Base-by-base conservation (phyloP, 2,113 vertebrate genomes). In the Opisthocomus hoazin region DNA sequence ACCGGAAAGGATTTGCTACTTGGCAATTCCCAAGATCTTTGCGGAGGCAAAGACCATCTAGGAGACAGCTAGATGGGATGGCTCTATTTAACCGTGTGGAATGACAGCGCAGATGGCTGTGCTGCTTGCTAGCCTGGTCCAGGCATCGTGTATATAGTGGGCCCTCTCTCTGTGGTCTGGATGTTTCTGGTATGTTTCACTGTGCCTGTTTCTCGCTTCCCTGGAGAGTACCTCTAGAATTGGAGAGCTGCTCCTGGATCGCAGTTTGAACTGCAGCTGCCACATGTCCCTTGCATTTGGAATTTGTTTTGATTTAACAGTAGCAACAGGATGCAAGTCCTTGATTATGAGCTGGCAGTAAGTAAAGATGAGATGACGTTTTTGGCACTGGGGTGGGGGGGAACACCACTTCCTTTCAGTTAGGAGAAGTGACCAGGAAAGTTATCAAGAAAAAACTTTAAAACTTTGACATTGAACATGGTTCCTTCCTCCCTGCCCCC, bases 321-420 rank as follows among this genome's bases (percentile, higher is more conserved):
- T 78, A 94, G 90, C 41, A 65, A 84, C 92, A 93, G 96, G 95
- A 94, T 95, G 80, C 57, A 69, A 71, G 64, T 92, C 83, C 73
- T 93, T 96, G 88, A 75, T 69, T 94, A 85, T 63, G 69, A 86
- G 73, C 41, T 96, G 92, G 86, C 80, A 94, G 48, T 60, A 71
- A 90, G 60, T 71, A 48, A 81, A 93, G 90, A 82, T 39, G 64
- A 82, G 82, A 81, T 0, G 7, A 71, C 8, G 2, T 48, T 93
- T 92, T 81, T 96, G 90, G 68, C 92, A 45, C 43, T 37, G 29
- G 30, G 45, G 20, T 32, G 12, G 29, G 30, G 45, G 20, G 36
- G 12, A 2, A 19, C 82, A 34, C 17, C 17, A 23, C 64, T 93
- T 86, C 88, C 80, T 94, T 95, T 89, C 12, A 0, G 48, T 84